Conservation (phyloP, 2,113 vertebrate genomes). For the Maylandia zebra region DNA sequence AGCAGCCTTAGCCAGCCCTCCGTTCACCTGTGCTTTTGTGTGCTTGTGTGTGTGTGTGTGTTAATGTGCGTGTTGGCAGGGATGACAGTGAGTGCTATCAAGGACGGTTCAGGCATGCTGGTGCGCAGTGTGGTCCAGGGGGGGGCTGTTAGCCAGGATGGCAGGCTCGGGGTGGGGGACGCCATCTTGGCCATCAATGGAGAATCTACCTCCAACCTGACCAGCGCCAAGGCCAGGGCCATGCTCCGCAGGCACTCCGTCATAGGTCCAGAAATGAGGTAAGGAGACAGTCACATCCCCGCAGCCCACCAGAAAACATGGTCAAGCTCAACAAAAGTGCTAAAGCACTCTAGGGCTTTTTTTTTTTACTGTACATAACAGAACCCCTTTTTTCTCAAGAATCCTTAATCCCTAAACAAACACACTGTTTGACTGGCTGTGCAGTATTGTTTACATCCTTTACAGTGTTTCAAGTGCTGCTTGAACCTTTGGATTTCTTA, state of each 20-base stretch:
- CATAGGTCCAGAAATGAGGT: slow-evolving; percentile 89
- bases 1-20: slow-evolving; percentile 39
- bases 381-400: neutral
- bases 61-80: slow-evolving; percentile 69
- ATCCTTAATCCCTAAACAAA: neutral
- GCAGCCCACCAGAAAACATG: neutral
- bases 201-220: slow-evolving; percentile 81
- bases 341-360: neutral
- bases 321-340: neutral
- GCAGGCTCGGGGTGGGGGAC: slow-evolving; percentile 86
- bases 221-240: slow-evolving; percentile 83
- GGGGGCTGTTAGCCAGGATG: slow-evolving; percentile 88
- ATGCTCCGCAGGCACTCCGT: slow-evolving; percentile 93
- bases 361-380: neutral
- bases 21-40: slow-evolving; percentile 41
- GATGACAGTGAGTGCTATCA: slow-evolving; percentile 91
- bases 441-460: neutral
- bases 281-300: slow-evolving; percentile 43
- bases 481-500: neutral
- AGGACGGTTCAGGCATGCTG: slow-evolving; percentile 89
- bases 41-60: slow-evolving; percentile 25
- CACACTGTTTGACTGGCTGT: neutral
- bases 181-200: slow-evolving; percentile 89
- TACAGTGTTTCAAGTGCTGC: neutral
- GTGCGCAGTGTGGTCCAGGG: slow-evolving; percentile 90